These are phyloP conservation scores for Trachelus stipa DNA, from an alignment of 2,888 invertebrate species.

Conservation along the genomic window DNA sequence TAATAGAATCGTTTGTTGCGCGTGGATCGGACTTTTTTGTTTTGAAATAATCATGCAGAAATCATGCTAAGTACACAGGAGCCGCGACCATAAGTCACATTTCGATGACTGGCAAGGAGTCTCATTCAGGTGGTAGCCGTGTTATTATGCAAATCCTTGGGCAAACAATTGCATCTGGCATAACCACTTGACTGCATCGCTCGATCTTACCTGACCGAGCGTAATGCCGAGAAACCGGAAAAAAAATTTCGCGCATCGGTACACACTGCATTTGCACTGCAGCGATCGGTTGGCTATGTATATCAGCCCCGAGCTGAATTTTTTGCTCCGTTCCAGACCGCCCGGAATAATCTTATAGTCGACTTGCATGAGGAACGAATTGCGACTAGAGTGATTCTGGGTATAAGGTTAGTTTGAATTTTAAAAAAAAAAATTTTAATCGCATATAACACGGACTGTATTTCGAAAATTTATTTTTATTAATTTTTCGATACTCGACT, in stretches of 20 bases:
- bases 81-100: constrained; percentile 21
- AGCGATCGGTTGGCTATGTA: background rate
- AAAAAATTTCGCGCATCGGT: background rate
- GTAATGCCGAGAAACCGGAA: background rate
- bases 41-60: too few species aligned
- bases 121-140: constrained; percentile 14
- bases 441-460: too few species aligned
- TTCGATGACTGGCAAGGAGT: constrained; percentile 26
- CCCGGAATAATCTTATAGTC: too few species aligned
- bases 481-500: too few species aligned
- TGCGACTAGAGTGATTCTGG: too few species aligned
- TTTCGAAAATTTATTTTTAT: too few species aligned
- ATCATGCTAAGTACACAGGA: too few species aligned
- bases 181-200: too few species aligned
- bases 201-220: too few species aligned
- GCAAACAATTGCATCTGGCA: constrained; percentile 21
- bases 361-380: too few species aligned
- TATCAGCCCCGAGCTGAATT: background rate
- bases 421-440: too few species aligned
- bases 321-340: background rate
- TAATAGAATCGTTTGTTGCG: constrained; percentile 29
- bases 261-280: constrained; percentile 10
- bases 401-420: too few species aligned
- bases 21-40: background rate
- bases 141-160: constrained; percentile 28